These are phyloP conservation scores for Caretta caretta DNA, from an alignment of 2,113 vertebrate species.

Conservation along the genomic window DNA sequence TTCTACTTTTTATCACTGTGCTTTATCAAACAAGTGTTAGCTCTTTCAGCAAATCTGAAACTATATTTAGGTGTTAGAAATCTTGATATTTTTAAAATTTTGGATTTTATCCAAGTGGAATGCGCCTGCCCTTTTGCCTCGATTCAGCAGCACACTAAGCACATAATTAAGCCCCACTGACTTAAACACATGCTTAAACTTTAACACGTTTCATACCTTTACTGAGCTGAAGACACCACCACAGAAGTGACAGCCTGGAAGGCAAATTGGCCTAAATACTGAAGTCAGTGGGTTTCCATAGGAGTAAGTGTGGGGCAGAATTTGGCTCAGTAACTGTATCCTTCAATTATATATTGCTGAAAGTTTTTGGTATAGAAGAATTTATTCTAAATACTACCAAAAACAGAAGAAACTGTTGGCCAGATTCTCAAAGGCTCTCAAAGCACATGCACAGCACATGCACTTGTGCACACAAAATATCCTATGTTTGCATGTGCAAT, in stretches of 20 bases:
- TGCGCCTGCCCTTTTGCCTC: not conserved
- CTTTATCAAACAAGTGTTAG: not conserved
- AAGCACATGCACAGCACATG: not conserved
- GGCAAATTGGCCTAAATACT: not conserved
- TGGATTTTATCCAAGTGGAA: not conserved
- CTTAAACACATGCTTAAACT: not conserved
- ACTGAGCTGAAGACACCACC: not conserved
- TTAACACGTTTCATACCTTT: not conserved
- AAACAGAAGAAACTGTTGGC: not conserved
- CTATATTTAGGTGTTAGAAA: not conserved
- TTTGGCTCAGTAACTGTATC: not conserved
- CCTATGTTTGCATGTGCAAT: not conserved
- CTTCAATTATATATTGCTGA: not conserved
- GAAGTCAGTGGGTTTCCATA: not conserved
- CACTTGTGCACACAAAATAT: not conserved
- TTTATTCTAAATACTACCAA: not conserved
- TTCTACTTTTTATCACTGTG: not conserved
- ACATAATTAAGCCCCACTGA: not conserved
- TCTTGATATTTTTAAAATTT: not conserved
- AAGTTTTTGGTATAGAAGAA: not conserved
- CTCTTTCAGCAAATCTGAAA: not conserved
- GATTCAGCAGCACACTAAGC: not conserved
- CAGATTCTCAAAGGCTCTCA: not conserved
- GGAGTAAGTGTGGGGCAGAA: not conserved
- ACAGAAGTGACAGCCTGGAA: not conserved